Percentiles rank a stretch among this genome's conserved stretches.
phyloP scores from a whole-genome alignment of 2,888 invertebrate species.

The Mythimna ferrago region DNA sequence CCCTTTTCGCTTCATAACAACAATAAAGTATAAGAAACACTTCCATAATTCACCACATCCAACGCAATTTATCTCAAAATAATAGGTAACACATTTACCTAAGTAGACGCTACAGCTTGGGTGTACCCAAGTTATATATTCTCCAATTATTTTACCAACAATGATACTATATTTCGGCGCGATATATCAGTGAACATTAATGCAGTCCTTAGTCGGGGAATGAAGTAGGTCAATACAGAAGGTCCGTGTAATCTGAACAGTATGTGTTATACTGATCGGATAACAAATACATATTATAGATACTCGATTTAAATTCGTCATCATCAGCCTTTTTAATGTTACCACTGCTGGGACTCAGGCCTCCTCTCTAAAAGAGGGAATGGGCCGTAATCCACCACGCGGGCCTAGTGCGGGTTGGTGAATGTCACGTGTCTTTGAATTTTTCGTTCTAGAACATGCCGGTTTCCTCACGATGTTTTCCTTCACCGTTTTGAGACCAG shows the following conservation, averaged over 20 bases:
- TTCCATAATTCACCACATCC: background rate
- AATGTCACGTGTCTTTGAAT: too few species aligned
- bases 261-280: background rate
- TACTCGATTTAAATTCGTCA: too few species aligned
- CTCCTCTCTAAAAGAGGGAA: too few species aligned
- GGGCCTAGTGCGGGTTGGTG: too few species aligned
- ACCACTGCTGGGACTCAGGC: too few species aligned
- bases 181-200: conserved; percentile 40
- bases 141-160: conserved; percentile 41
- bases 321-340: too few species aligned
- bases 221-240: background rate
- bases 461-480: too few species aligned
- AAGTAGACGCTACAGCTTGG: conserved; percentile 5
- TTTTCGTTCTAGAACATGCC: too few species aligned
- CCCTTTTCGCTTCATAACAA: background rate
- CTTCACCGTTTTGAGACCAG: too few species aligned
- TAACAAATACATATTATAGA: too few species aligned
- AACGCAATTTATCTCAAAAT: conserved; percentile 2
- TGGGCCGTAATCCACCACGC: too few species aligned
- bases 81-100: background rate
- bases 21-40: background rate
- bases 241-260: background rate
- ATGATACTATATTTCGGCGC: conserved; percentile 30
- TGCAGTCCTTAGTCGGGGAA: conserved; percentile 23
- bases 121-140: conserved; percentile 28